Base-by-base conservation (phyloP, 2,797 vertebrate genomes). In the Alosa sapidissima region DNA sequence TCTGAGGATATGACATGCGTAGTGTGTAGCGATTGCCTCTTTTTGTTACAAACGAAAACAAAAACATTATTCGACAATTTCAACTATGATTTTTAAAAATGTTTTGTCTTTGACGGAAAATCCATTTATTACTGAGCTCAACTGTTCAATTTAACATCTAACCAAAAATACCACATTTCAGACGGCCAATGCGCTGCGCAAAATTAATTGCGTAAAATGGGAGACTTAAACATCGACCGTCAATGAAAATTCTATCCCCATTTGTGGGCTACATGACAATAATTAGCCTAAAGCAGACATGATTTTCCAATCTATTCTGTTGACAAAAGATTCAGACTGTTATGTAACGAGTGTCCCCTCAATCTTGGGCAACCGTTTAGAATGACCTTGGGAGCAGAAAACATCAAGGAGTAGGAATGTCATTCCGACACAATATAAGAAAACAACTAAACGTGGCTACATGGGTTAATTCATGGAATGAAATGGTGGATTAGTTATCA, bases 341-440 rank as follows among this genome's bases (percentile, higher is more conserved):
- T 91, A 90, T 89, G 85, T 90, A 92, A 91, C 85, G 81, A 82
- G 84, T 83, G 86, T 86, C 83, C 85, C 86, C 88, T 87, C 86
- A 87, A 87, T 86, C 90, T 85, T 78, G 72, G 72, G 83, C 60
- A 85, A 54, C 82, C 87, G 84, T 87, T 52, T 87, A 72, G 89
- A 92, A 95, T 96, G 96, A 96, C 96, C 96, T 96, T 96, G 96
- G 96, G 93, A 89, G 91, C 84, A 78, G 89, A 90, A 89, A 86
- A 89, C 92, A 85, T 86, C 82, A 86, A 72, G 83, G 84, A 83
- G 84, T 78, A 78, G 41, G 41, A 78, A 62, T 62, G 72, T 78
- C 72, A 78, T 78, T 78, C 72, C 72, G 21, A 21, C 72, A 47
- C 72, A 78, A 78, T 19, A 45, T 78, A 45, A 45, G 41, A 78